Conservation (phyloP, 2,888 invertebrate species). For the Atethmia centrago region DNA sequence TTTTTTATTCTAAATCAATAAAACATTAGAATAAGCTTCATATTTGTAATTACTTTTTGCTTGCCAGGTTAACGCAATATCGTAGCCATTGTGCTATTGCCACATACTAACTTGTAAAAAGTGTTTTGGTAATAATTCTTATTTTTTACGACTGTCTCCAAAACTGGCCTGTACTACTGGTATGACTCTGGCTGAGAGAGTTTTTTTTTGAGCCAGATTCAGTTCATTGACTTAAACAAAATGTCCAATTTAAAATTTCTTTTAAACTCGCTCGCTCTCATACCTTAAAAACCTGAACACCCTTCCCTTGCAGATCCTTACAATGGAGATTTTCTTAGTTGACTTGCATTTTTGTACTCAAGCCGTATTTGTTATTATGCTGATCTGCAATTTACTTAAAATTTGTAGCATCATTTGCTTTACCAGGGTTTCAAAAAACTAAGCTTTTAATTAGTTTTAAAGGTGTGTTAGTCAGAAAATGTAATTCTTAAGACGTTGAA, state of each 20-base stretch:
- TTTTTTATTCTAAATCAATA: not conserved
- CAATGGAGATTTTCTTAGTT: slow-evolving; percentile 63
- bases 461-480: not conserved
- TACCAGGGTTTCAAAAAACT: slow-evolving; percentile 2
- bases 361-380: slow-evolving; percentile 41
- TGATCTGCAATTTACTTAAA: slow-evolving; percentile 44
- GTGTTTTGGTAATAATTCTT: not conserved
- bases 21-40: not conserved
- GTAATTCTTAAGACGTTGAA: not conserved
- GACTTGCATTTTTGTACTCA: slow-evolving; percentile 67
- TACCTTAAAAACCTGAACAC: slow-evolving; percentile 13
- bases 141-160: too few species aligned
- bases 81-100: not conserved
- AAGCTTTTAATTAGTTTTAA: slow-evolving; percentile 8
- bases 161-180: not conserved
- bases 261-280: not conserved
- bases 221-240: not conserved
- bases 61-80: not conserved
- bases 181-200: too few species aligned
- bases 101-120: not conserved
- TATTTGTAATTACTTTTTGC: not conserved
- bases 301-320: slow-evolving; percentile 57
- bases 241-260: not conserved
- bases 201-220: too few species aligned
- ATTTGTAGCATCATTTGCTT: slow-evolving; percentile 31